These are phyloP conservation scores for Mycogona germanica DNA, from an alignment of 2,888 invertebrate species.

Conservation along the genomic window DNA sequence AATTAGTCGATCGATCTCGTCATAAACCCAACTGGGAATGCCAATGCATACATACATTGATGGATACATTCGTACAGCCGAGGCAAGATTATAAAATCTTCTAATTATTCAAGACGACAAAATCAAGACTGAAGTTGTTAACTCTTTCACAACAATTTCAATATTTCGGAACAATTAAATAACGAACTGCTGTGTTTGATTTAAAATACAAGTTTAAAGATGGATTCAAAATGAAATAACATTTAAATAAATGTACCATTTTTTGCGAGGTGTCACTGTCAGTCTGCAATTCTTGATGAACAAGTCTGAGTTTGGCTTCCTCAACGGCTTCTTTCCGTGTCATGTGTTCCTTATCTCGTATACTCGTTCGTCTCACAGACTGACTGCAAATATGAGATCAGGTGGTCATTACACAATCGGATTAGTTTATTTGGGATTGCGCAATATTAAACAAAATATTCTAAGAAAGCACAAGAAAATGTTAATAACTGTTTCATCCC, in stretches of 20 bases:
- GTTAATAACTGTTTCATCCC: neutral
- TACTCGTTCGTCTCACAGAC: slow-evolving; percentile 82
- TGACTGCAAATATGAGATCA: slow-evolving; percentile 45
- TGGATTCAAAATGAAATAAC: neutral
- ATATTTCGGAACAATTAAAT: too few species aligned
- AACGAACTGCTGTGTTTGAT: too few species aligned
- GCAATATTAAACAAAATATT: neutral
- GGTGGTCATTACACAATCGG: neutral
- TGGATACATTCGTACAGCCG: too few species aligned
- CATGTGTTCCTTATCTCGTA: slow-evolving; percentile 83
- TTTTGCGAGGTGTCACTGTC: slow-evolving; percentile 10
- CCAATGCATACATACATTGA: neutral
- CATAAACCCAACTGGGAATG: neutral
- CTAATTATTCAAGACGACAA: too few species aligned
- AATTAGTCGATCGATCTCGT: neutral
- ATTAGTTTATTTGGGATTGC: neutral
- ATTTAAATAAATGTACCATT: too few species aligned
- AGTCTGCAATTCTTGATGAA: slow-evolving; percentile 27
- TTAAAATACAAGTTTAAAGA: slow-evolving; percentile 1
- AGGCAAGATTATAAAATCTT: too few species aligned
- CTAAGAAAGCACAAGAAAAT: neutral
- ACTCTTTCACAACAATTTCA: too few species aligned
- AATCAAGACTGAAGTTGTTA: too few species aligned
- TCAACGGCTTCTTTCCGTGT: slow-evolving; percentile 90
- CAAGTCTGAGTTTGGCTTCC: slow-evolving; percentile 64